Base-by-base conservation (phyloP, 1,140 invertebrate genomes). In the Conus ventricosus region DNA sequence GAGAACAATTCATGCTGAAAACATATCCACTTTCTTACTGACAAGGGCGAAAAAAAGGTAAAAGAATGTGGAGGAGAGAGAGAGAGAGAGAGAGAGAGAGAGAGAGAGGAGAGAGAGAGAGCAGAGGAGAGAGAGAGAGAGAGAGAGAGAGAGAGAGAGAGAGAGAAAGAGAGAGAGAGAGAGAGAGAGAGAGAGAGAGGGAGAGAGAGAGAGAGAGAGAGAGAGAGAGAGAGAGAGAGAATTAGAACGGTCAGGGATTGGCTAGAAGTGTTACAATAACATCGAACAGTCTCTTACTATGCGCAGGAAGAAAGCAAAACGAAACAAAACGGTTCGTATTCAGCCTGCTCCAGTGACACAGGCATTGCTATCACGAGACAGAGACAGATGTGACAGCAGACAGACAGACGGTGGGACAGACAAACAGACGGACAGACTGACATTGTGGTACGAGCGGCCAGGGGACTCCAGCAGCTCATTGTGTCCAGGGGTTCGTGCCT, bases 401-500 rank as follows among this genome's bases (percentile, higher is more conserved):
- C 25, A 39, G 8, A 51, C 25, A 78, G 76, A 39, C 25, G 39
- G 76, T 39, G 7, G 6, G 25, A 51, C 11, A 78, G 76, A 11
- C 25, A 78, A 13, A 78, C 39, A 1, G 5, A 51, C 27, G 23
- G 67, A 23, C 67, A 75, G 25, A 51, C 81, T 57, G 20, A 83
- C 81, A 53, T 83, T 54, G 51, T 15, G 23, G 23, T 39, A 78
- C 10, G 25, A 27, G 7, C 53, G 51, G 23, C 81, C 81, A 5
- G 81, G 81, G 5, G 81, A 83, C 20, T 83, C 81, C 81, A 83
- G 81, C 53, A 83, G 81, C 25, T 83, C 81, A 20, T 83, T 54
- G 10, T 83, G 53, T 15, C 81, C 51, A 54, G 51, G 81, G 15
- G 81, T 5, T 5, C 51, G 51, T 17, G 51, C 20, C 25, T 8